These are phyloP conservation scores for Anastrepha ludens DNA, from an alignment of 1,140 invertebrate species.

Conservation along the genomic window DNA sequence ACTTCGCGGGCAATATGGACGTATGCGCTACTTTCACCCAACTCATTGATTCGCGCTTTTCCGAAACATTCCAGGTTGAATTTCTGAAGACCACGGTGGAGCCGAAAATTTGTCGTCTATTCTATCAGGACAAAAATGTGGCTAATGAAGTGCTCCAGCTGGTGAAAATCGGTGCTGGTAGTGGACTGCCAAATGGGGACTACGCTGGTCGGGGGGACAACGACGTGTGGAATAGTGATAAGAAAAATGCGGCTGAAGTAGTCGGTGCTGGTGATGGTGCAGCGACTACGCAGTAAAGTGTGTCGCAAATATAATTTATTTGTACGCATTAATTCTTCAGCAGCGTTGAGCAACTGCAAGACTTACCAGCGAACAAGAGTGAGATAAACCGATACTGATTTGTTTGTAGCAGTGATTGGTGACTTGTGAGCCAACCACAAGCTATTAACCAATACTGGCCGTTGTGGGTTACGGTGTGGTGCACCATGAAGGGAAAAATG, in stretches of 20 bases:
- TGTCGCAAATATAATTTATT: neutral
- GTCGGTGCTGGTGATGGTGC: neutral
- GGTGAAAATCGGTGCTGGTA: constrained; percentile 48
- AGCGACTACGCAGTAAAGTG: neutral
- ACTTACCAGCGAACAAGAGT: constrained; percentile 22
- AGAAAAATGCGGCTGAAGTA: neutral
- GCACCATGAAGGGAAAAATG: neutral
- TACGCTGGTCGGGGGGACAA: neutral
- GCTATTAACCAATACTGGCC: neutral
- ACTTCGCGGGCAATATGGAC: constrained; percentile 78
- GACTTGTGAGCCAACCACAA: neutral
- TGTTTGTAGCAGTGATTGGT: neutral
- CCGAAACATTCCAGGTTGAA: constrained; percentile 72
- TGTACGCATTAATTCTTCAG: neutral
- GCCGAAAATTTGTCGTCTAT: constrained; percentile 64
- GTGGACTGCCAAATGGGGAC: neutral
- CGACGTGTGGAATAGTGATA: too few species aligned
- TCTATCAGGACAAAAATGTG: constrained; percentile 69
- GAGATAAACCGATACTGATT: constrained; percentile 14
- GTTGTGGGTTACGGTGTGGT: neutral
- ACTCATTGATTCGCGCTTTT: constrained; percentile 72
- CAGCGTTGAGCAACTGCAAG: neutral
- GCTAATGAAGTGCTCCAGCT: constrained; percentile 62
- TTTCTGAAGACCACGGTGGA: constrained; percentile 64
- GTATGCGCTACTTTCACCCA: constrained; percentile 79